phyloP scores from a whole-genome alignment of 2,888 invertebrate species.

The Balanococcus diminutus region DNA sequence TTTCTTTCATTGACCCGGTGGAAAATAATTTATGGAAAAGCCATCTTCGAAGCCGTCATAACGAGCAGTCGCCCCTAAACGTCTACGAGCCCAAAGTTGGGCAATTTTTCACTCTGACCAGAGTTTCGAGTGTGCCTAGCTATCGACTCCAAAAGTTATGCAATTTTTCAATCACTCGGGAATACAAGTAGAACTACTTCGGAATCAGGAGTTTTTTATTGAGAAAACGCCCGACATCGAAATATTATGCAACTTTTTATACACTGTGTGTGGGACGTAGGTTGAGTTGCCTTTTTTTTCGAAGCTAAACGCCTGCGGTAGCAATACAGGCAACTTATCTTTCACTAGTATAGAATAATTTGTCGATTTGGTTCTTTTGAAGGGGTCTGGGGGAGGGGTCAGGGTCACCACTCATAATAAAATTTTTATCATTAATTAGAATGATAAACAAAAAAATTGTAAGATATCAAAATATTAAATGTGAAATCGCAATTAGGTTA shows the following conservation, averaged over 20 bases:
- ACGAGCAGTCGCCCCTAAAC: background rate
- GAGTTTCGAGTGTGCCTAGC: background rate
- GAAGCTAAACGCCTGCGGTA: background rate
- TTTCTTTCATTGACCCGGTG: background rate
- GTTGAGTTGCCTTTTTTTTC: background rate
- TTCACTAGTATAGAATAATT: background rate
- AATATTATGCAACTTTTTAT: conserved; percentile 26
- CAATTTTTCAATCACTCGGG: conserved; percentile 20
- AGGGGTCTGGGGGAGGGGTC: background rate
- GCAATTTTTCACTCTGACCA: background rate
- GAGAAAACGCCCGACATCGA: background rate
- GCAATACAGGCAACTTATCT: background rate
- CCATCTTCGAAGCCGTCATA: conserved; percentile 3
- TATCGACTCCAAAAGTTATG: background rate
- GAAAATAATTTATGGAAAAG: background rate
- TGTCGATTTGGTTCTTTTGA: background rate
- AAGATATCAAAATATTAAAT: too few species aligned
- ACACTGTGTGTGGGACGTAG: background rate
- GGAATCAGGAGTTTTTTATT: background rate
- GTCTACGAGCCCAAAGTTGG: background rate
- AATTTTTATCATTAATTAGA: too few species aligned
- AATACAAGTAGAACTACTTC: background rate
- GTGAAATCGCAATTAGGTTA: too few species aligned
- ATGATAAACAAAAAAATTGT: too few species aligned
- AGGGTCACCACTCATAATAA: too few species aligned